Conservation (phyloP, 2,113 vertebrate genomes). For the Heloderma charlesbogerti region DNA sequence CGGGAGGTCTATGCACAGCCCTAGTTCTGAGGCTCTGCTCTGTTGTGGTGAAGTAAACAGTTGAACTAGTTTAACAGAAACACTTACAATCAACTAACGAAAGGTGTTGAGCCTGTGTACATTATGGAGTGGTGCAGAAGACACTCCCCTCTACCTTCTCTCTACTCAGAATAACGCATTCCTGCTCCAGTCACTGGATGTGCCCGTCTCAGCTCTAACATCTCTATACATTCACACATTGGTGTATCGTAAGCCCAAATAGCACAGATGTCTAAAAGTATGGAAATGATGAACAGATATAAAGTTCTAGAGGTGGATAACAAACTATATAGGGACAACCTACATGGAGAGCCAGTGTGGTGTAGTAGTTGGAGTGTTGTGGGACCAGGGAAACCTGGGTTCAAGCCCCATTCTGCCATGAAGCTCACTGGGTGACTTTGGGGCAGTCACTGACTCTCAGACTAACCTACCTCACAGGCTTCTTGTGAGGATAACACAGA, state of each 20-base stretch:
- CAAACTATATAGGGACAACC: no score
- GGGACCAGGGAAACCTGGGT: no score
- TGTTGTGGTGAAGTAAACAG: not conserved
- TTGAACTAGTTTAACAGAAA: not conserved
- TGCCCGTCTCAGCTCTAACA: not conserved
- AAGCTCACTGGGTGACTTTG: no score
- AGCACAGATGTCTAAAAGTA: not conserved
- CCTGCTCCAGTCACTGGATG: not conserved
- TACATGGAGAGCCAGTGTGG: no score
- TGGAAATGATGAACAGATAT: not conserved
- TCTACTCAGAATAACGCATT: not conserved
- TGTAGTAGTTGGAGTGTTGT: no score
- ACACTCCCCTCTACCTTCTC: not conserved
- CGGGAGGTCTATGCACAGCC: no score
- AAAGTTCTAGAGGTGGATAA: not conserved
- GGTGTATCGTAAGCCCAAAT: not conserved
- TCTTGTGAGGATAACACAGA: no score
- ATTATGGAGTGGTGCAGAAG: no score
- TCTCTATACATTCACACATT: not conserved
- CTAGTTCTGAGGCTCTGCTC: not conserved
- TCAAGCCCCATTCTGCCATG: no score
- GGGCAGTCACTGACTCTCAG: no score
- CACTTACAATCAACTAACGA: not conserved
- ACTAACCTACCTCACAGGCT: no score
- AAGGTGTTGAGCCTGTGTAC: not conserved